Evolutionary conservation across 2,888 invertebrate genomes (phyloP).

Genomic region (Drosophila phalerata): DNA sequence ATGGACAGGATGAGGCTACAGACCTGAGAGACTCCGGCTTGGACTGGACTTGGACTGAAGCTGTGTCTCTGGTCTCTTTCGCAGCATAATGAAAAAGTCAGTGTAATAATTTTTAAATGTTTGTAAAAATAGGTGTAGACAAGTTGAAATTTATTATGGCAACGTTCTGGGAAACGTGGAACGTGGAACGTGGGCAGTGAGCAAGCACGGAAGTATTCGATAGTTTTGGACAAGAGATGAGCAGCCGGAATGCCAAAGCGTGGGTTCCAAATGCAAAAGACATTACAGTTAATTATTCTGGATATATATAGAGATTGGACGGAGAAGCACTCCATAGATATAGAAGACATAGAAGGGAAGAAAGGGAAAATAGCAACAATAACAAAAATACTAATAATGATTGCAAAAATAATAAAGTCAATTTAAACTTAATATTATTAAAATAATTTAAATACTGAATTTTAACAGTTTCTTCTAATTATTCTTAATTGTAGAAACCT

Average conservation of each 20-base stretch:
- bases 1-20: constrained; percentile 9
- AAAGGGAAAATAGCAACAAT: background rate
- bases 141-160: constrained; percentile 82
- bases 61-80: constrained; percentile 31
- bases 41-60: constrained; percentile 10
- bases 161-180: constrained; percentile 57
- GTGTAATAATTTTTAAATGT: constrained; percentile 82
- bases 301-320: background rate
- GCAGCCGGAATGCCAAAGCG: constrained; percentile 35
- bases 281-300: constrained; percentile 28
- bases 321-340: too few relatives aligned
- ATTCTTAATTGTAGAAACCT: too few relatives aligned
- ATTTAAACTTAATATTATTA: too few relatives aligned
- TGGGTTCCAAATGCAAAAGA: constrained; percentile 33
- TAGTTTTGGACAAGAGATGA: constrained; percentile 62
- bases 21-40: constrained; percentile 3
- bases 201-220: constrained; percentile 62
- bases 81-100: constrained; percentile 79
- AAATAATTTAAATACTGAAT: too few relatives aligned
- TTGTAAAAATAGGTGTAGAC: constrained; percentile 83
- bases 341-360: too few relatives aligned
- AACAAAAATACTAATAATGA: too few relatives aligned
- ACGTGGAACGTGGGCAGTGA: constrained; percentile 59
- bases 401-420: too few relatives aligned
- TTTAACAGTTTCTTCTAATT: too few relatives aligned